Percentiles rank a stretch among this genome's conserved stretches.
Conservation (phyloP, 2,888 invertebrate genomes). For the Netelia fuscicornis region DNA sequence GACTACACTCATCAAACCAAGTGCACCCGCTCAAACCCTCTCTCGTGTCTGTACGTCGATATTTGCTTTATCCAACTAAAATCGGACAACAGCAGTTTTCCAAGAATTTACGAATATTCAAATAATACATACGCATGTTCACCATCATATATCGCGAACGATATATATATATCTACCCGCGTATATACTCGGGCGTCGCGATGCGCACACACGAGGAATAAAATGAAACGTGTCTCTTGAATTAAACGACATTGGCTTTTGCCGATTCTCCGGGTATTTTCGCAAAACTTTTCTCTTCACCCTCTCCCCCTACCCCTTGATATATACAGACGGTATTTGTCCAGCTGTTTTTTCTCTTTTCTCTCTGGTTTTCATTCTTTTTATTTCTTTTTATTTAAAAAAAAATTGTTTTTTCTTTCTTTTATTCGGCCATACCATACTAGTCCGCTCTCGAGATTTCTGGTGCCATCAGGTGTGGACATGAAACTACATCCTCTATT, state of each 20-base stretch:
- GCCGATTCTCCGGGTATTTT: constrained; percentile 43
- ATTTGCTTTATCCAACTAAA: constrained; percentile 46
- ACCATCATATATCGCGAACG: constrained; percentile 1
- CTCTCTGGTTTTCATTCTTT: neutral
- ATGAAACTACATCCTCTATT: neutral
- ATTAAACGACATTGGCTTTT: constrained; percentile 43
- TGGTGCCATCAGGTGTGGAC: neutral
- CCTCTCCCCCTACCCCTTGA: neutral
- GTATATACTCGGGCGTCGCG: neutral
- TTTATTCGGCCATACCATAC: neutral
- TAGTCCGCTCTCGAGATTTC: neutral
- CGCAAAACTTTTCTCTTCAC: neutral
- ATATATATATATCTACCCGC: neutral
- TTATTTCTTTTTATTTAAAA: too few relatives aligned
- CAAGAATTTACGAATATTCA: constrained; percentile 45
- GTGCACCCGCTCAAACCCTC: constrained; percentile 41
- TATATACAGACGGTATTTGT: constrained; percentile 8
- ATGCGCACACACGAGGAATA: neutral
- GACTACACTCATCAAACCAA: constrained; percentile 44
- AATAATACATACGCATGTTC: neutral
- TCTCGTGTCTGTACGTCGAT: constrained; percentile 9
- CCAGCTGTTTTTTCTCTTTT: neutral
- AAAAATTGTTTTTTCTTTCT: neutral
- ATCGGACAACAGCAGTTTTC: constrained; percentile 31
- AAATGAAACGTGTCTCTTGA: constrained; percentile 27